Percentiles rank a stretch among this genome's conserved stretches.
phyloP scores from a whole-genome alignment of 2,113 vertebrate species.

The Sinocyclocheilus maitianheensis region DNA sequence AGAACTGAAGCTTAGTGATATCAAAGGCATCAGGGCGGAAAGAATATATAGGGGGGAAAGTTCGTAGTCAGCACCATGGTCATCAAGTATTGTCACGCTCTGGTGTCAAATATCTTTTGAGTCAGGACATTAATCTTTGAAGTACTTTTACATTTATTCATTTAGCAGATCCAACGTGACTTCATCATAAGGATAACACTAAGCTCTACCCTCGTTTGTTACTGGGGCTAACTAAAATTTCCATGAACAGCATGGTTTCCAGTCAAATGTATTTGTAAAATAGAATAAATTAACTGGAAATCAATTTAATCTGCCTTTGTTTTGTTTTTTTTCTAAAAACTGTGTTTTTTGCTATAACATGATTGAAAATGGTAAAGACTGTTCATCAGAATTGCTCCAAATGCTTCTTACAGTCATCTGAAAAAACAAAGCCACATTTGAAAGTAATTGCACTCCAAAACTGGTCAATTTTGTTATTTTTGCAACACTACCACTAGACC shows the following conservation, averaged over 20 bases:
- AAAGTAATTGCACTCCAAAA: neutral
- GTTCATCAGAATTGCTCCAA: neutral
- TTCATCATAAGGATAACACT: neutral
- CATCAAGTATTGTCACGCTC: constrained; percentile 26
- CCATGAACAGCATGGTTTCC: neutral
- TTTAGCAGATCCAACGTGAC: neutral
- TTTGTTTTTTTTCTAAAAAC: no score
- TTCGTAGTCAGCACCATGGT: neutral
- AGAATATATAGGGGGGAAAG: neutral
- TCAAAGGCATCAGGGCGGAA: constrained; percentile 27
- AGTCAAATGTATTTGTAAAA: neutral
- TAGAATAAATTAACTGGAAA: neutral
- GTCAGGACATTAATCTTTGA: constrained; percentile 42
- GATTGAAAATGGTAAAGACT: neutral
- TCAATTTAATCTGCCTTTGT: neutral
- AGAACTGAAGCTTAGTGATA: constrained; percentile 15
- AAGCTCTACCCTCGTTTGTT: neutral
- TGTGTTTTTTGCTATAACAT: no score
- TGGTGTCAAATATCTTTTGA: neutral
- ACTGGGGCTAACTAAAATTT: neutral
- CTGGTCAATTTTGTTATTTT: neutral
- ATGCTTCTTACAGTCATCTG: neutral
- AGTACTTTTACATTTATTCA: neutral
- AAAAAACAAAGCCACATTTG: neutral
- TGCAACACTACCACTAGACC: neutral